Evolutionary conservation across 2,888 invertebrate genomes (phyloP), one percentile per base, ranked within the genome.

Genomic region (Mythimna loreyi): DNA sequence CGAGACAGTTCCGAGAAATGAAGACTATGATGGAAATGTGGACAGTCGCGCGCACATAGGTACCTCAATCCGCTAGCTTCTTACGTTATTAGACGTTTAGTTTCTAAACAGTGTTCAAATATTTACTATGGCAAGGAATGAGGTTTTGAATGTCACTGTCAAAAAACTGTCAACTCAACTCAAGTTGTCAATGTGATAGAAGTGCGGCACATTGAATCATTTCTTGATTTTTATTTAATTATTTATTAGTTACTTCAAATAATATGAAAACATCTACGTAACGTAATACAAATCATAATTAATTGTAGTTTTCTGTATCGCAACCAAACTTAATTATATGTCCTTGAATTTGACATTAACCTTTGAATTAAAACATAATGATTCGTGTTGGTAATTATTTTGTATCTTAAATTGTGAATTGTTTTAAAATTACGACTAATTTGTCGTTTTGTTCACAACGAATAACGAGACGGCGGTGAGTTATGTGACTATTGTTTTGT

Each of bases 281-380:
- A 16, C 23, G 13, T 13, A 66, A 43, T 58, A 66, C 30, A 64
- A 74, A 69, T 28, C 61, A 58, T 9, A 68, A 30, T 33, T 50
- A 16, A 60, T 45, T 43, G 28, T 28, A 11, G 25, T 25, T 70
- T 7, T 11, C 4, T 28, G 0, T 36, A 43, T 28, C 28, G 23
- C 28, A 47, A 45, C 33, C 11, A 43, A 16, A 23, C 16, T 30
- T 43, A 28, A 7, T 23, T 57, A 47, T 8, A 64, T 61, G 80
- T 57, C 83, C 83, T 83, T 83, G 83, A 73, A 57, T 45, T 57
- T 75, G 82, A 80, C 83, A 80, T 70, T 83, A 71, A 77, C 75
- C 80, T 80, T 72, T 19, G n/a, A 3, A 23, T 40, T 16, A 64
- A 66, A 57, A 63, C 7, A 50, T 45, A 19, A 64, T 69, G 52